phyloP scores from a whole-genome alignment of 2,888 invertebrate species.

The Sphaeridia pumilis region DNA sequence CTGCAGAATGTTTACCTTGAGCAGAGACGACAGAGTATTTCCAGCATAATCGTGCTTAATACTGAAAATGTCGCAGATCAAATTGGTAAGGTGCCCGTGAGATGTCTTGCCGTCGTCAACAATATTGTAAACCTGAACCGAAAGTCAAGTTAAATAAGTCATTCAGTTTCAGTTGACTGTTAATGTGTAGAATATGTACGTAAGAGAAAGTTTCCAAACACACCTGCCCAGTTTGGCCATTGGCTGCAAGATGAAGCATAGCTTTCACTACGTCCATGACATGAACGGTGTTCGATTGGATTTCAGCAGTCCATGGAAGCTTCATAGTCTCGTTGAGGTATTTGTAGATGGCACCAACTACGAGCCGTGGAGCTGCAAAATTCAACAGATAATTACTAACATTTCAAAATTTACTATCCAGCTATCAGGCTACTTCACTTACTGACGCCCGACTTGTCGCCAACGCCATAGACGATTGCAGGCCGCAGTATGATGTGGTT shows the following conservation, averaged over 20 bases:
- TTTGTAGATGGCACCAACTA: constrained; percentile 79
- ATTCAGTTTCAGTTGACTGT: too few species aligned
- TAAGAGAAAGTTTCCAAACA: not conserved
- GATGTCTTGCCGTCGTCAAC: constrained; percentile 73
- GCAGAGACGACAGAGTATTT: constrained; percentile 63
- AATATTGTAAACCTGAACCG: constrained; percentile 63
- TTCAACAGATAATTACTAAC: too few species aligned
- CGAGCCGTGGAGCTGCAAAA: constrained; percentile 60
- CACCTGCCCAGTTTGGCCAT: constrained; percentile 38
- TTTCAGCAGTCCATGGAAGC: constrained; percentile 71
- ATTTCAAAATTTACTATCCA: too few species aligned
- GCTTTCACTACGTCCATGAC: constrained; percentile 72
- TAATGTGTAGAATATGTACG: too few species aligned
- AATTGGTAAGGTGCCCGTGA: constrained; percentile 68
- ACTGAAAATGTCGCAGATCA: constrained; percentile 69
- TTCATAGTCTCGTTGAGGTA: constrained; percentile 82
- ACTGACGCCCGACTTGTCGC: constrained; percentile 73
- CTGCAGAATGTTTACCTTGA: constrained; percentile 55
- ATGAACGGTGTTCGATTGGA: constrained; percentile 78
- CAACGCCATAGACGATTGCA: constrained; percentile 73
- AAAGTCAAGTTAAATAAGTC: too few species aligned
- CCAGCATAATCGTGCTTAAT: constrained; percentile 82
- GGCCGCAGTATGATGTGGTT: constrained; percentile 69
- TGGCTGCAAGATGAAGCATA: constrained; percentile 54
- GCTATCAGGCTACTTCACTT: constrained; percentile 42